Evolutionary conservation across 37 sponge, comb jelly and placozoan genomes (phyloP).

Genomic region (Beroe forskalii): DNA sequence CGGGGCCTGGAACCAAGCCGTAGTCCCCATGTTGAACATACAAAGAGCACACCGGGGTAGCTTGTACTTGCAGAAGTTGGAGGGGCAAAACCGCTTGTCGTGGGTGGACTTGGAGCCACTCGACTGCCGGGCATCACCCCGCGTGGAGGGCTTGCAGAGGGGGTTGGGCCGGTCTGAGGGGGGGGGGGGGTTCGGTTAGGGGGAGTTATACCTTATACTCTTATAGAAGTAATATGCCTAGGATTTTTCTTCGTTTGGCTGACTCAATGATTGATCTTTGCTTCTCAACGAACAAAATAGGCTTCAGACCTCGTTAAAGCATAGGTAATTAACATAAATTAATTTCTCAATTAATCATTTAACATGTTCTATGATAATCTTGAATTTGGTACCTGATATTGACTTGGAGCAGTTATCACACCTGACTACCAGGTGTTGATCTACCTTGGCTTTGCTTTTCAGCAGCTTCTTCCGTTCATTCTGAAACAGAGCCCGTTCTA

Average conservation of each 20-base stretch:
- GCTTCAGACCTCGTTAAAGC: too few relatives aligned
- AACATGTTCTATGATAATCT: too few relatives aligned
- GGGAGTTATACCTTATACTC: too few relatives aligned
- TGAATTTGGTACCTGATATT: conserved; percentile 51
- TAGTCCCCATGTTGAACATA: conserved; percentile 49
- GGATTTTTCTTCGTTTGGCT: too few relatives aligned
- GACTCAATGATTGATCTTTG: too few relatives aligned
- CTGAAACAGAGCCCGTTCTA: conserved; percentile 43
- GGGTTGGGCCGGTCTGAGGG: conserved; percentile 1
- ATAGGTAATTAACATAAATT: too few relatives aligned
- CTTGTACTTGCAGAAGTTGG: conserved; percentile 14
- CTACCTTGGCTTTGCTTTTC: conserved; percentile 15
- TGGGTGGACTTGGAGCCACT: neutral
- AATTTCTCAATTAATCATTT: too few relatives aligned
- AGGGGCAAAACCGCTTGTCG: conserved; percentile 51
- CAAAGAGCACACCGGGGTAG: conserved; percentile 51
- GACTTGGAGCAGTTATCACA: conserved; percentile 34
- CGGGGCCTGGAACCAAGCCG: conserved; percentile 5
- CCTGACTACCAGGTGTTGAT: neutral
- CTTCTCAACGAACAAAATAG: too few relatives aligned
- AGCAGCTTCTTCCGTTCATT: conserved; percentile 24
- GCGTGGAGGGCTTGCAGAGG: neutral
- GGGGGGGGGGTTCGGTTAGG: neutral
- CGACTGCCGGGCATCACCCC: neutral
- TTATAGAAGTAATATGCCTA: too few relatives aligned